Percentiles rank a stretch among this genome's conserved stretches.
Conservation (phyloP, 2,113 vertebrate genomes). For the Origma solitaria region DNA sequence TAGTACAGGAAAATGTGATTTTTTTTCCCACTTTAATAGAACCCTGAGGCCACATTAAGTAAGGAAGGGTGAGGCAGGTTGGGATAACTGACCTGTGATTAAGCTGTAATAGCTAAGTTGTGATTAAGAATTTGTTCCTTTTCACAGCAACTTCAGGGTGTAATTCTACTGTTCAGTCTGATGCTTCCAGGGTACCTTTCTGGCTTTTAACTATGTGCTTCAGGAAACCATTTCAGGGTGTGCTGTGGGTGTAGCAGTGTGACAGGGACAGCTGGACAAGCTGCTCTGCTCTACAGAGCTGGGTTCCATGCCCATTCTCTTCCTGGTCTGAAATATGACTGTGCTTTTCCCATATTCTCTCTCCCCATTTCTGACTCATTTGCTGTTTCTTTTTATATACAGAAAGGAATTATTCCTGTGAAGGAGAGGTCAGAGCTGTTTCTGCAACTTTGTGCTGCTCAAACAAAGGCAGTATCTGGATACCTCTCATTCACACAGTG, state of each 20-base stretch:
- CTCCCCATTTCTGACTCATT: neutral
- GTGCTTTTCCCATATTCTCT: neutral
- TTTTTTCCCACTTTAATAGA: neutral
- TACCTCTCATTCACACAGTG: neutral
- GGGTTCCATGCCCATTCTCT: neutral
- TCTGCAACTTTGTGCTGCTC: neutral
- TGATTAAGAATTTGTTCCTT: neutral
- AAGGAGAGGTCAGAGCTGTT: neutral
- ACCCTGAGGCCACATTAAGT: neutral
- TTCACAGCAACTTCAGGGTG: neutral
- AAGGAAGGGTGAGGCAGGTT: neutral
- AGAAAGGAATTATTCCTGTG: neutral
- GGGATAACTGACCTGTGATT: neutral
- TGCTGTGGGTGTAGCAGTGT: neutral
- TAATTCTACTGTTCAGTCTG: neutral
- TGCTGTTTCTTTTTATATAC: neutral
- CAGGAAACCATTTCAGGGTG: neutral
- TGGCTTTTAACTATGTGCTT: neutral
- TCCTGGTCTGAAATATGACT: conserved; percentile 3
- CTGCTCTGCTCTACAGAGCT: neutral
- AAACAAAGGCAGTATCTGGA: neutral
- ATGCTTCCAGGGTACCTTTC: neutral
- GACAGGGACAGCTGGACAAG: neutral
- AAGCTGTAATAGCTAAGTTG: neutral
- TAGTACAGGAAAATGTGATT: neutral